Percentiles rank a stretch among this genome's conserved stretches.
Evolutionary conservation across 35 echinoderm and acorn worm genomes (phyloP).

Genomic region (Heliocidaris erythrogramma): DNA sequence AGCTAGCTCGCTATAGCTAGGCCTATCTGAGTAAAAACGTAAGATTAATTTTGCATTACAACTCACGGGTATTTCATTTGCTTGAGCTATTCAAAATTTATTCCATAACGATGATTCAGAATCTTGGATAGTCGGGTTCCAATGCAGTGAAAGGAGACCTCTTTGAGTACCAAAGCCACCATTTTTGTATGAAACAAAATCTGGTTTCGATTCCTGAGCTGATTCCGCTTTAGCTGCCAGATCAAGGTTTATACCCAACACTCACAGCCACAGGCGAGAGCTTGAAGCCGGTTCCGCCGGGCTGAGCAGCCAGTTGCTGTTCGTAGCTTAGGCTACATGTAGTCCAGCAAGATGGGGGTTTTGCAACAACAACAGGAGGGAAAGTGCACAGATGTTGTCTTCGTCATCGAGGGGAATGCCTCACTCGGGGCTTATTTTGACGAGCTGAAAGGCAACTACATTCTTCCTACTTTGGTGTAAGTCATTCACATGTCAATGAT

Average conservation of each 20-base stretch:
- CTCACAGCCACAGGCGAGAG: neutral
- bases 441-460: conserved; percentile 68
- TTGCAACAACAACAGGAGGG: neutral
- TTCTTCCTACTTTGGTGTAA: conserved; percentile 73
- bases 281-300: neutral
- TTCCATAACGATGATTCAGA: neutral
- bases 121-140: neutral
- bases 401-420: conserved; percentile 76
- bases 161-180: neutral
- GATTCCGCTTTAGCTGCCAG: neutral
- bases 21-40: too few relatives aligned
- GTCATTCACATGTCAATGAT: too few relatives aligned
- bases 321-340: neutral
- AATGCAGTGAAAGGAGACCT: neutral
- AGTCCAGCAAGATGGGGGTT: conserved; percentile 19
- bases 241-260: too few relatives aligned
- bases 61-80: too few relatives aligned
- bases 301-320: neutral
- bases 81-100: neutral
- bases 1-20: too few relatives aligned
- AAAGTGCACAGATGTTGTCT: conserved; percentile 60
- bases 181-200: neutral
- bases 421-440: conserved; percentile 72
- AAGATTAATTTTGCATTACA: too few relatives aligned
- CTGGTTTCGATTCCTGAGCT: neutral